Evolutionary conservation across 2,113 vertebrate species (phyloP).

Genomic region (Anser cygnoides): DNA sequence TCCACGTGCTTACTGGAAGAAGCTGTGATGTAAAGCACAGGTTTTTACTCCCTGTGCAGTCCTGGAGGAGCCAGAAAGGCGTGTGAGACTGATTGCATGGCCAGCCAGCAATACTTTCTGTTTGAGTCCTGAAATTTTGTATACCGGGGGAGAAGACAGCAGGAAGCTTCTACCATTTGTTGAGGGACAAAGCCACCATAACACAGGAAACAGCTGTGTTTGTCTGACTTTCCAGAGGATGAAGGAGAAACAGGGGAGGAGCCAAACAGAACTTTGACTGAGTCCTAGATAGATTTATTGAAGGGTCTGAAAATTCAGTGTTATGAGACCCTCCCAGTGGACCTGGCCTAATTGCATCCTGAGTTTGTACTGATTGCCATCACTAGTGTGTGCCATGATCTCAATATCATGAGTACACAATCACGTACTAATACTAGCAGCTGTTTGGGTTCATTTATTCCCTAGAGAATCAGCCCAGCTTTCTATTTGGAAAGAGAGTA

Average conservation of each 20-base stretch:
- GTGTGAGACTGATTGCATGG: background rate
- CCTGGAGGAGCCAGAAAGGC: background rate
- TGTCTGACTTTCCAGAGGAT: background rate
- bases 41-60: background rate
- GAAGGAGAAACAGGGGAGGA: background rate
- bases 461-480: background rate
- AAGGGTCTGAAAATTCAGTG: background rate
- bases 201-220: background rate
- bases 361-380: background rate
- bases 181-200: background rate
- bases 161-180: background rate
- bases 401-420: background rate
- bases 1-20: background rate
- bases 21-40: background rate
- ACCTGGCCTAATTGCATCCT: background rate
- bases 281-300: background rate
- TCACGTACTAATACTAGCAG: background rate
- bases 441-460: background rate
- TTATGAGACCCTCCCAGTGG: background rate
- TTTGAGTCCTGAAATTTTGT: background rate
- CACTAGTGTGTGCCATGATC: background rate
- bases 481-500: background rate
- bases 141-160: background rate
- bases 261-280: background rate
- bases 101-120: background rate